phyloP scores from a whole-genome alignment of 2,113 vertebrate species.

The Chaetops frenatus region DNA sequence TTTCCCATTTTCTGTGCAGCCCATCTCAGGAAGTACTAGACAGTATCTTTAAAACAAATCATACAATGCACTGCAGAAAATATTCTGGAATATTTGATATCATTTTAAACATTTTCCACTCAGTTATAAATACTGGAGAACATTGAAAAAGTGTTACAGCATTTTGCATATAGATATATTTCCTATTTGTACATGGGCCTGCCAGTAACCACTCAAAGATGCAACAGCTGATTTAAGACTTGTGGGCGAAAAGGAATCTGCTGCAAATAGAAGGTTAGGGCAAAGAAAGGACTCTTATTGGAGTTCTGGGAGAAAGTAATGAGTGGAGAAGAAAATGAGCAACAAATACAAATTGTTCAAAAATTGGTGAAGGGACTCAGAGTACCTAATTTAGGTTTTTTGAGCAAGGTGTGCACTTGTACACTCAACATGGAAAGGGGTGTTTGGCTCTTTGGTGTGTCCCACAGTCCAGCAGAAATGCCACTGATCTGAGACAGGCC shows the following conservation, averaged over 20 bases:
- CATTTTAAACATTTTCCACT: not conserved
- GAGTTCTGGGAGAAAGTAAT: not conserved
- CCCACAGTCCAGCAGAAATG: not conserved
- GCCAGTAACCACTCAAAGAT: not conserved
- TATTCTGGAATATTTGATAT: not conserved
- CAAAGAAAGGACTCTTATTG: not conserved
- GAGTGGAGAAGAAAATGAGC: not conserved
- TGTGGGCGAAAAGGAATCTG: not conserved
- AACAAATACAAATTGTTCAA: not conserved
- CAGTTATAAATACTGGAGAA: not conserved
- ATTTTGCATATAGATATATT: constrained; percentile 8
- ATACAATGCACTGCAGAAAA: not conserved
- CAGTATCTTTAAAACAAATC: constrained; percentile 29
- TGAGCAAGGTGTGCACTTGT: not conserved
- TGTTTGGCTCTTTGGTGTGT: accelerated
- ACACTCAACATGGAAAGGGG: accelerated
- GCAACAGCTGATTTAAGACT: not conserved
- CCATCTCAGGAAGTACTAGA: constrained; percentile 16
- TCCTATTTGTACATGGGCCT: not conserved
- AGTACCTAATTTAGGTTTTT: not conserved
- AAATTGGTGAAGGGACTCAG: not conserved
- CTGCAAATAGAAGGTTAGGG: not conserved
- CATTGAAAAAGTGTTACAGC: not conserved
- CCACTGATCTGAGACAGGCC: accelerated
- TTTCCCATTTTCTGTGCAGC: constrained; percentile 22